Percentiles rank a stretch among this genome's conserved stretches.
phyloP scores from a whole-genome alignment of 2,113 vertebrate genomes.

The Boulengeromyrus knoepffleri region DNA sequence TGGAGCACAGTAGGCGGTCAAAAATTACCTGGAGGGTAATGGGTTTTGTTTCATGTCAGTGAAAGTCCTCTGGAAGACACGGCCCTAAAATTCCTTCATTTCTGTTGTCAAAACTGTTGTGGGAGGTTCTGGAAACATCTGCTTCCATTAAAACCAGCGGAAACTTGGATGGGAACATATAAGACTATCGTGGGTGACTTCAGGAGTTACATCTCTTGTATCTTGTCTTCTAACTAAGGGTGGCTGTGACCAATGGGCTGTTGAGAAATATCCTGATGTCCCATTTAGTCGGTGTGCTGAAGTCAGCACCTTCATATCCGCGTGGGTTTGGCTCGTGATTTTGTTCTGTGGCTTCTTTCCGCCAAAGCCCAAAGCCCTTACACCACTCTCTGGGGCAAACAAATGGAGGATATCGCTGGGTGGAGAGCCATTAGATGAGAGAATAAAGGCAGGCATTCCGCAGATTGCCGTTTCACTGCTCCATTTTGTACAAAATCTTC shows the following conservation, averaged over 20 bases:
- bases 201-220: not conserved
- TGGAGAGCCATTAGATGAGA: not conserved
- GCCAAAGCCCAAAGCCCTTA: not conserved
- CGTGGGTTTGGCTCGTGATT: not conserved
- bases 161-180: not conserved
- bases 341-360: not conserved
- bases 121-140: not conserved
- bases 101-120: not conserved
- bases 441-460: not conserved
- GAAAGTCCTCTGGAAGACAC: not conserved
- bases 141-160: not conserved
- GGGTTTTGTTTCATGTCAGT: not conserved
- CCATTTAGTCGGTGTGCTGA: not conserved
- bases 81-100: not conserved
- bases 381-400: not conserved
- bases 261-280: not conserved
- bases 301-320: not conserved
- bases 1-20: not conserved
- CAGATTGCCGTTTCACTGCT: not conserved
- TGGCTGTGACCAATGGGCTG: not conserved
- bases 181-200: not conserved
- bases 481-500: not conserved
- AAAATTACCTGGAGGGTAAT: not conserved
- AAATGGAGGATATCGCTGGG: not conserved
- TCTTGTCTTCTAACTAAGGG: not conserved